These are phyloP conservation scores for Yponomeuta plumbellus DNA, from an alignment of 2,888 invertebrate genomes.

Conservation along the genomic window DNA sequence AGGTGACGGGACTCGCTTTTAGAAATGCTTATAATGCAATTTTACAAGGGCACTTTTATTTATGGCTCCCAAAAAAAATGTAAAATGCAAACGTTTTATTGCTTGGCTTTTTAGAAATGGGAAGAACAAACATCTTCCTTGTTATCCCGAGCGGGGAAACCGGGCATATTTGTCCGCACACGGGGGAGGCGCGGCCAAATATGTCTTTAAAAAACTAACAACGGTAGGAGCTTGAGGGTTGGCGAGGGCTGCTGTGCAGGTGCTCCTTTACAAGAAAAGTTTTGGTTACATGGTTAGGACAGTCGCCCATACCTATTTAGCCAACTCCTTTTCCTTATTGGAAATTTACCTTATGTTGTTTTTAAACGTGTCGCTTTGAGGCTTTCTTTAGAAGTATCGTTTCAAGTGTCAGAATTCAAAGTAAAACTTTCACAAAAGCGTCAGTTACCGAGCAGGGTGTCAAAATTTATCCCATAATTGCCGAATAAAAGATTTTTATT, in stretches of 20 bases:
- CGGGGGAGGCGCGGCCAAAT: slow-evolving; percentile 38
- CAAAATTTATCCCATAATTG: neutral
- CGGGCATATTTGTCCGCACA: slow-evolving; percentile 52
- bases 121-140: slow-evolving; percentile 69
- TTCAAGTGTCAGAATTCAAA: neutral
- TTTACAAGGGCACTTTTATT: slow-evolving; percentile 68
- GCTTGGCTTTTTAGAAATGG: slow-evolving; percentile 68
- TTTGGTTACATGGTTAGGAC: too few relatives aligned
- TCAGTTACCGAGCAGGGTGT: neutral
- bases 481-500: neutral
- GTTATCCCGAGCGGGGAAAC: slow-evolving; percentile 61
- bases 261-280: slow-evolving; percentile 5
- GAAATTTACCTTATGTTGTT: neutral
- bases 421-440: neutral
- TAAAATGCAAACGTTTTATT: slow-evolving; percentile 75
- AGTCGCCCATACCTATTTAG: too few relatives aligned
- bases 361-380: neutral
- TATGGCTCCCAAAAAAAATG: slow-evolving; percentile 69
- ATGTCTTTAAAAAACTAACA: slow-evolving; percentile 38
- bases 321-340: too few relatives aligned
- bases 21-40: slow-evolving; percentile 75
- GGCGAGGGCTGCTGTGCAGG: neutral
- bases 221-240: slow-evolving; percentile 32
- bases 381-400: neutral
- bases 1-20: slow-evolving; percentile 58